Evolutionary conservation across 2,888 invertebrate species (phyloP), one percentile per base, ranked within the genome.

Genomic region (Apamea monoglypha): DNA sequence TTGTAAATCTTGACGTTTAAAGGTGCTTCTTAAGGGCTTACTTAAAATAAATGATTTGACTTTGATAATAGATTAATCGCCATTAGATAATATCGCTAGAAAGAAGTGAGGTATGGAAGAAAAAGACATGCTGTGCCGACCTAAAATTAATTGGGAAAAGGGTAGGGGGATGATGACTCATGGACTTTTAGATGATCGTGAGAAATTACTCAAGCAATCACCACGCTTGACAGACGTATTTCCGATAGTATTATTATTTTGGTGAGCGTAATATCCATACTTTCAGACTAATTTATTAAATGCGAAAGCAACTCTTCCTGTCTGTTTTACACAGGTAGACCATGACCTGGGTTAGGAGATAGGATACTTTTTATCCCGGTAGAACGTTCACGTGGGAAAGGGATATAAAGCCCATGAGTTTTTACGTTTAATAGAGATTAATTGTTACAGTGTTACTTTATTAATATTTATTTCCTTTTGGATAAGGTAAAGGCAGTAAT

Each of bases 371-470:
- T 63, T 21, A n/a, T 32, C 18, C 8, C 63, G 18, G 63, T 32
- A 32, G 0, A 32, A 18, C 18, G 3, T 7, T 63, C 18, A 3
- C 1, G 10, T 44, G 8, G 16, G n/a, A 78, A 78, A 76, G 66
- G 59, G 64, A 44, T 71, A 25, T 36, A 73, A 67, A 71, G n/a
- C 71, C 67, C 59, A 68, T 70, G 77, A 74, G 47, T 71, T 76
- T 74, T 74, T 56, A n/a, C 29, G 40, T 76, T 80, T 76, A 47
- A 82, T 47, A 50, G 25, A 75, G 82, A 83, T 85, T 73, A 66
- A 85, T 81, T 73, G 67, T 50, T 47, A 1, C 16, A 47, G 6
- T 32, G 47, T 40, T 47, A 47, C 12, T 84, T 80, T 70, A 79
- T 78, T 70, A 59, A 50, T 68, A 71, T 74, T 80, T 63, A 72